Evolutionary conservation across 2,113 vertebrate species (phyloP), one percentile per base, ranked within the genome.

Genomic region (Hippocampus comes): DNA sequence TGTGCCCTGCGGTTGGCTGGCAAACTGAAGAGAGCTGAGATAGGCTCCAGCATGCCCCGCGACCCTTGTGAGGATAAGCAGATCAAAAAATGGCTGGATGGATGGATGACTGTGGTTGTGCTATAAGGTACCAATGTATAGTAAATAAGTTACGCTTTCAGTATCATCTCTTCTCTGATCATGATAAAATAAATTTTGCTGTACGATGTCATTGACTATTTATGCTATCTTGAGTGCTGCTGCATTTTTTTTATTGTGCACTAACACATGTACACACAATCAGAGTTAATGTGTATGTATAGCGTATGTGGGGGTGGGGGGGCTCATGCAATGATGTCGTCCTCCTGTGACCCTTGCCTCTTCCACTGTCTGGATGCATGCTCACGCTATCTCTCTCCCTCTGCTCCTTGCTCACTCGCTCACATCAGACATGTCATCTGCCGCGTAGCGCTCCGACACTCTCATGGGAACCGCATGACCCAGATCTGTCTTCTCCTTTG

Each of bases 391-490:
- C 76, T 23, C 64, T 23, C 69, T 53, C 79, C 70, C 73, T 76
- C 77, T 68, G 77, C 72, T 77, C 74, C 71, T 56, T 70, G 80
- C 83, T 87, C 78, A 53, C 82, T 86, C 81, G 67, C 74, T 83
- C 89, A 86, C 82, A 86, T 89, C 88, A 88, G 82, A 87, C 82
- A 82, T 88, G 89, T 86, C 86, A 88, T 88, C 83, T 46, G 9
- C 76, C 9, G 66, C 56, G 5, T 63, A 78, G 84, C 46, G 43
- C 84, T 69, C 38, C 53, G 78, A 86, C 86, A 85, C 78, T 86
- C 88, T 89, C 85, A 77, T 83, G 89, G 88, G 90, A 91, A 75
- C 82, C 68, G 81, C 82, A 74, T 88, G 89, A 89, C 90, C 89
- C 83, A 89, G 86, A 89, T 91, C 87, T 89, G 85, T 89, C 86